These are phyloP conservation scores for Hydrozoanthus gracilis DNA, from an alignment of 92 coral and sea anemone species.

Conservation along the genomic window DNA sequence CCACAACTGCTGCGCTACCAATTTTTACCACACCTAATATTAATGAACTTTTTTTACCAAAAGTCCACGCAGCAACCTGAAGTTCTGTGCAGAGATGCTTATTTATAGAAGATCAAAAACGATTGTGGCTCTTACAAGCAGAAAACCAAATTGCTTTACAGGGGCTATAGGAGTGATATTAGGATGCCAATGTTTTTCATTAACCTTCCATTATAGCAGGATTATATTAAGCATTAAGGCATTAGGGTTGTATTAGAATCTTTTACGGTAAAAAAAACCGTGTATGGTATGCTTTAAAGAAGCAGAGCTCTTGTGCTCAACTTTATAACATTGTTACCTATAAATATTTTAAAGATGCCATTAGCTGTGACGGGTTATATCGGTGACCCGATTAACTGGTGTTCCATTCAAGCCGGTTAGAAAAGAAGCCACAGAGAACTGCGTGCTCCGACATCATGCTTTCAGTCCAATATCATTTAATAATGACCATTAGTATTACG, in stretches of 20 bases:
- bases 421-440: not conserved
- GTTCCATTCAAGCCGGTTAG: not conserved
- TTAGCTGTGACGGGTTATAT: not conserved
- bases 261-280: not conserved
- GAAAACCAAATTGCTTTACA: not conserved
- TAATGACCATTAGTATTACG: slow-evolving; percentile 4
- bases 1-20: too few species aligned
- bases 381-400: not conserved
- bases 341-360: not conserved
- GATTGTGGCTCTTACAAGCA: not conserved
- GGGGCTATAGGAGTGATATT: not conserved
- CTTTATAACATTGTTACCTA: not conserved
- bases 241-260: not conserved
- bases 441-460: not conserved
- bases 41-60: not conserved
- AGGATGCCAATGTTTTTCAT: not conserved
- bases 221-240: not conserved
- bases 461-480: slow-evolving; percentile 18
- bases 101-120: not conserved
- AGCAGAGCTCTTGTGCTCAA: not conserved
- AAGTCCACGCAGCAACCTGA: not conserved
- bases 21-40: too few species aligned
- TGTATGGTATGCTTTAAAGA: not conserved
- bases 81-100: not conserved
- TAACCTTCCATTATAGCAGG: not conserved